Evolutionary conservation across 2,797 vertebrate species (phyloP).

Genomic region (Sciaenops ocellatus): DNA sequence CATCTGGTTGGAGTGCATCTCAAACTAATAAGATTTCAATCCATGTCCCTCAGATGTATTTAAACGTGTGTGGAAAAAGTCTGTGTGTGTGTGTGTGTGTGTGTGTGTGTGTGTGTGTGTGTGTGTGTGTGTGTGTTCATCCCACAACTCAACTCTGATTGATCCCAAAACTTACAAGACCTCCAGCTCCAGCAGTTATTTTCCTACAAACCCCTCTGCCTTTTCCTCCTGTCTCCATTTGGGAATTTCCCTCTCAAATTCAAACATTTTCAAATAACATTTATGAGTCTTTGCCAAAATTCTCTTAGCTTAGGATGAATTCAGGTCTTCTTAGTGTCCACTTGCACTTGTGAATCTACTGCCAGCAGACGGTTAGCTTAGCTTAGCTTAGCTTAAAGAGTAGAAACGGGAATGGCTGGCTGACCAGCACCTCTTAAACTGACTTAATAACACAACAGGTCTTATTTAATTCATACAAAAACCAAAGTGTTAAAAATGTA

Average conservation of each 20-base stretch:
- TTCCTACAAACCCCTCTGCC: neutral
- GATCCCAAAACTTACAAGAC: neutral
- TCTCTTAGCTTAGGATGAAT: neutral
- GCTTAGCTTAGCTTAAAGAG: neutral
- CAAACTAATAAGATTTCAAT: neutral
- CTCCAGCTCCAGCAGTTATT: neutral
- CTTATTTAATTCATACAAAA: neutral
- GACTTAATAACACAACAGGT: neutral
- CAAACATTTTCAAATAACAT: neutral
- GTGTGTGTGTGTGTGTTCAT: neutral
- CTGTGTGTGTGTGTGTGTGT: no score
- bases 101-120: no score
- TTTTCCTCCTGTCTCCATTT: neutral
- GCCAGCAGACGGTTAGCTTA: neutral
- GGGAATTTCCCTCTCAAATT: neutral
- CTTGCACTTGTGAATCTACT: neutral
- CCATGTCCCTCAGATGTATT: neutral
- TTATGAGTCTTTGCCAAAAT: neutral
- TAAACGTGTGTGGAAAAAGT: neutral
- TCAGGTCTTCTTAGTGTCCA: neutral
- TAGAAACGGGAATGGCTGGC: neutral
- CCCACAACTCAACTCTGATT: neutral
- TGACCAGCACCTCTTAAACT: neutral
- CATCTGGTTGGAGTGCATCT: constrained; percentile 10
- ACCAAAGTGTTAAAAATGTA: neutral